Conservation (phyloP, 2,113 vertebrate genomes). For the Lota lota region DNA sequence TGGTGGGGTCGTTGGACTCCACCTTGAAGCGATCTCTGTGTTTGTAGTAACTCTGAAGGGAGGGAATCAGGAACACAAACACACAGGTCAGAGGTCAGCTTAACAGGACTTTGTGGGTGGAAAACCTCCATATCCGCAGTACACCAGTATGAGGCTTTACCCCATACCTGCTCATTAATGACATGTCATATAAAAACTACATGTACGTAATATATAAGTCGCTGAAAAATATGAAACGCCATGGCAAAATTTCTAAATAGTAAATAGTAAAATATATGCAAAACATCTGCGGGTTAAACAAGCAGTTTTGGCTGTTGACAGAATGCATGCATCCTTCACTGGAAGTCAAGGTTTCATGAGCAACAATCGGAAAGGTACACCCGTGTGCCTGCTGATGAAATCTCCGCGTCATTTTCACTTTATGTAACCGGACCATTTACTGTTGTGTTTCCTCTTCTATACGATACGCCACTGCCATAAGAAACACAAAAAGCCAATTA, state of each 20-base stretch:
- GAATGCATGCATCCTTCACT: not conserved
- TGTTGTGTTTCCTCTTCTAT: slow-evolving; percentile 2
- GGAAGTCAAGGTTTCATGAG: slow-evolving; percentile 6
- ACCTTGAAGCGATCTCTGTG: slow-evolving; percentile 81
- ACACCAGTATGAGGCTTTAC: not conserved
- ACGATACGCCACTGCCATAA: slow-evolving; percentile 36
- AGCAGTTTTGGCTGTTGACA: too few species aligned
- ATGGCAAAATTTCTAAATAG: not conserved
- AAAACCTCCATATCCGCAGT: not conserved
- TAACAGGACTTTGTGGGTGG: not conserved
- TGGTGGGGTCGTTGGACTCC: slow-evolving; percentile 81
- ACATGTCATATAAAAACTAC: too few species aligned
- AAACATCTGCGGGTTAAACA: too few species aligned
- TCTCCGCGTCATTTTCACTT: slow-evolving; percentile 38
- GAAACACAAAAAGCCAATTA: slow-evolving; percentile 65
- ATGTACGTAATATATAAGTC: not conserved
- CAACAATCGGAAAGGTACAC: slow-evolving; percentile 14
- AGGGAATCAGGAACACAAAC: slow-evolving; percentile 31
- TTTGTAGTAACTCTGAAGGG: slow-evolving; percentile 79
- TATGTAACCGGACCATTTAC: slow-evolving; percentile 44
- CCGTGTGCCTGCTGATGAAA: slow-evolving; percentile 26
- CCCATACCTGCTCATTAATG: too few species aligned
- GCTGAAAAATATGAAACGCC: too few species aligned
- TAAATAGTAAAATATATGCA: not conserved
- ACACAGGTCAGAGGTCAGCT: slow-evolving; percentile 7